phyloP scores from a whole-genome alignment of 2,888 invertebrate species.

The Pseudanteris insignis region DNA sequence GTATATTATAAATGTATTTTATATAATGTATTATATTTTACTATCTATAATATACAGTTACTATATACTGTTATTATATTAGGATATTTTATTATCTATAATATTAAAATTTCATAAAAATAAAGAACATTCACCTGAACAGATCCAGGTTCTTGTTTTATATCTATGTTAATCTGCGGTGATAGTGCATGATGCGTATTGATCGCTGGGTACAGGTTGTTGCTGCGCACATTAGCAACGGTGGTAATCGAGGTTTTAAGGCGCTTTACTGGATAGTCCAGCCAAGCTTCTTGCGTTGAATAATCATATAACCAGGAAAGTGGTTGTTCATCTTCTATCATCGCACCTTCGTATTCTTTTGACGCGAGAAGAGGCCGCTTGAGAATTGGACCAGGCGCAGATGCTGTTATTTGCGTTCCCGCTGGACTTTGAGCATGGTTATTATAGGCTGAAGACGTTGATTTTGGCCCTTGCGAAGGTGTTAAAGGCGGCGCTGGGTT shows the following conservation, averaged over 20 bases:
- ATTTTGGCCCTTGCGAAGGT: slow-evolving; percentile 66
- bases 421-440: slow-evolving; percentile 54
- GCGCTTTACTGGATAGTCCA: slow-evolving; percentile 90
- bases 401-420: not conserved
- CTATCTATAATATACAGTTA: no score
- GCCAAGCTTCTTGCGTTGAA: slow-evolving; percentile 74
- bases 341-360: slow-evolving; percentile 80
- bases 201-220: slow-evolving; percentile 71
- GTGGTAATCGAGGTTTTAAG: slow-evolving; percentile 70
- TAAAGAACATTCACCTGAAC: slow-evolving; percentile 56
- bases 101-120: no score
- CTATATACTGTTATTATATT: no score
- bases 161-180: slow-evolving; percentile 69
- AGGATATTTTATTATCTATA: no score
- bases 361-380: slow-evolving; percentile 83
- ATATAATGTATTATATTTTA: no score
- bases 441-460: slow-evolving; percentile 58
- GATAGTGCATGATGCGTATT: slow-evolving; percentile 67
- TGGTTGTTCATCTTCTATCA: slow-evolving; percentile 82
- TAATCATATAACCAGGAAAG: slow-evolving; percentile 90
- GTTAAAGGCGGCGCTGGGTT: slow-evolving; percentile 65
- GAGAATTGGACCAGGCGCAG: slow-evolving; percentile 63
- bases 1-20: no score
- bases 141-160: slow-evolving; percentile 74
- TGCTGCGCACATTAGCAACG: slow-evolving; percentile 61